Evolutionary conservation across 2,113 vertebrate species (phyloP).

Genomic region (Nothoprocta pentlandii): DNA sequence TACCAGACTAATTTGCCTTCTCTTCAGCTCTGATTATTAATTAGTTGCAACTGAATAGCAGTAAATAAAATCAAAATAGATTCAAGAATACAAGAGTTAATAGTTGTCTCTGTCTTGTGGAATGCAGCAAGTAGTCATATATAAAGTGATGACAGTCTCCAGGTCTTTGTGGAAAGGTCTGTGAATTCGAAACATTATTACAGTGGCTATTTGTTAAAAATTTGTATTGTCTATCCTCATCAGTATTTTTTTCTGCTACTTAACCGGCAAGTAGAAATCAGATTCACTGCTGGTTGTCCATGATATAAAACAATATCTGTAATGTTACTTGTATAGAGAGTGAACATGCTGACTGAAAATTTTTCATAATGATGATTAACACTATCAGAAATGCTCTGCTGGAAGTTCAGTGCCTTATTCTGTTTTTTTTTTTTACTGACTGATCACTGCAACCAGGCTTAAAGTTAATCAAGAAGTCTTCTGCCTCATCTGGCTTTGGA

Average conservation of each 20-base stretch:
- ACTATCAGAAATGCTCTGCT: background rate
- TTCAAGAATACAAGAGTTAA: background rate
- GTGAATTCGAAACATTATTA: background rate
- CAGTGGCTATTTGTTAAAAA: background rate
- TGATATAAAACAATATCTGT: background rate
- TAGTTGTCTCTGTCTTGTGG: background rate
- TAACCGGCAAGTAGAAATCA: background rate
- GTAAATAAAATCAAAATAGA: background rate
- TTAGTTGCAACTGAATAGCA: background rate
- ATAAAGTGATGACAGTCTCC: background rate
- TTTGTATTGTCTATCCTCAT: background rate
- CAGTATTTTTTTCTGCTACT: background rate
- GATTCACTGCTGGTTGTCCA: background rate
- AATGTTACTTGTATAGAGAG: background rate
- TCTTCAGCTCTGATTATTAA: background rate
- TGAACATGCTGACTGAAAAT: background rate
- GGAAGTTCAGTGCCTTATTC: background rate
- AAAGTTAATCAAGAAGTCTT: background rate
- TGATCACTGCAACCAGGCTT: background rate
- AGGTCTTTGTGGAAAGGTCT: background rate
- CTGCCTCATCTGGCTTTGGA: background rate
- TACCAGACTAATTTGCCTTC: background rate
- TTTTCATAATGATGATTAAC: background rate
- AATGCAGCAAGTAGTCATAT: background rate
- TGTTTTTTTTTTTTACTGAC: background rate